Evolutionary conservation across 2,113 vertebrate species (phyloP), one percentile per base, ranked within the genome.

Genomic region (Ameiurus melas): DNA sequence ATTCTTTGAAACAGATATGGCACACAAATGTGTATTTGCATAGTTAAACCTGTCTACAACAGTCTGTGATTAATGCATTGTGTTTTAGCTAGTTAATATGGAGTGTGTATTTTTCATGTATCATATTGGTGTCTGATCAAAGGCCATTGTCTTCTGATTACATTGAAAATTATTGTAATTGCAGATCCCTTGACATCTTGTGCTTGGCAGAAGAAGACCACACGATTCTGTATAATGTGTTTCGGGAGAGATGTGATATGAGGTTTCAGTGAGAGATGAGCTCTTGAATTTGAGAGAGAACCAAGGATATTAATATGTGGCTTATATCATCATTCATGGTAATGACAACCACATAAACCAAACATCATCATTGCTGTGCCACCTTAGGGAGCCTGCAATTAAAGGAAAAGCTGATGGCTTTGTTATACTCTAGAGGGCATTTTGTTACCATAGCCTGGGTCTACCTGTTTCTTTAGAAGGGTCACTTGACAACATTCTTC

Each of bases 331-430:
- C 47, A 53, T 86, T 85, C 78, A 79, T 47, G 55, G 25, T 87
- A 90, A 89, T 87, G 87, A 68, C 64, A 90, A 89, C 80, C 88
- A 87, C 86, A 51, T 81, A 89, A 87, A 89, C 83, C 85, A 87
- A 92, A 91, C 85, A 91, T 77, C 30, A 62, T 66, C 58, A 36
- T 75, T 81, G 73, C 77, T 73, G n/a, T 83, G 64, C 58, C 22
- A 47, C 20, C 39, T 51, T 78, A 36, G 2, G 3, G 3, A 20
- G 19, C 9, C 30, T 60, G 17, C 36, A 58, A 36, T 58, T 36
- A 20, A 58, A 53, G 43, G 7, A 43, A 77, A 30, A 79, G 9
- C 12, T 51, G n/a, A 10, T 80, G 14, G 43, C 12, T 55, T 80
- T 80, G 6, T 33, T 33, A 57, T 30, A 55, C n/a, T 79, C 27